Percentiles rank a stretch among this genome's conserved stretches.
Conservation (phyloP, 2,113 vertebrate genomes). For the Romanogobio albipinnatus region DNA sequence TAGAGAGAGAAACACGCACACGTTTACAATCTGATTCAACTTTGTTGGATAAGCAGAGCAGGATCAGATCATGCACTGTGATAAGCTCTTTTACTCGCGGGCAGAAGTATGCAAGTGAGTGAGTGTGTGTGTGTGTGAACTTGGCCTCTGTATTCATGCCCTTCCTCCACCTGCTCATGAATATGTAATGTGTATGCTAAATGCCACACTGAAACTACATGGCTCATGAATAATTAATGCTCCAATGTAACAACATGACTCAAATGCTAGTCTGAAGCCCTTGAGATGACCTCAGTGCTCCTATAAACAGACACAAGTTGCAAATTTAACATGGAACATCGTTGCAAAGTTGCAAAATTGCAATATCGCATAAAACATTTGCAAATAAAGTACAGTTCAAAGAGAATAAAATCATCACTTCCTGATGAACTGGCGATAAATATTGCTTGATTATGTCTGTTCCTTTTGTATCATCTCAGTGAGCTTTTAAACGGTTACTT, state of each 20-base stretch:
- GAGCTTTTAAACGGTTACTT: too few relatives aligned
- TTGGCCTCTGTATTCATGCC: neutral
- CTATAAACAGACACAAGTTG: neutral
- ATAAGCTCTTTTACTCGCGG: neutral
- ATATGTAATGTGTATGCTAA: constrained; percentile 24
- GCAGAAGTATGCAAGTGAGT: neutral
- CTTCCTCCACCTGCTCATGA: constrained; percentile 10
- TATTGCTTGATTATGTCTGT: too few relatives aligned
- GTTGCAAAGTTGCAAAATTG: too few relatives aligned
- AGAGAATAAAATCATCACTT: too few relatives aligned
- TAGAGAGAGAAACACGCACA: neutral
- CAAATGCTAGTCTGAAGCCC: neutral
- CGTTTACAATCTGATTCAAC: neutral
- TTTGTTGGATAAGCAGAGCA: neutral
- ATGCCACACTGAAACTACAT: constrained; percentile 7
- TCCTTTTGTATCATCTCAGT: too few relatives aligned
- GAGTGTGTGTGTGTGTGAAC: neutral
- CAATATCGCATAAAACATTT: too few relatives aligned
- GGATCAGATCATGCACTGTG: neutral
- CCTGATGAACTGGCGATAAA: too few relatives aligned
- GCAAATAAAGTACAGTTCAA: too few relatives aligned
- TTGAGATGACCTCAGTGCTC: constrained; percentile 5
- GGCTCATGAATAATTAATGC: constrained; percentile 30
- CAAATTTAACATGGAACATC: too few relatives aligned
- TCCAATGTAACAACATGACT: constrained; percentile 1